These are phyloP conservation scores for Lagothrix lagotricha DNA, from an alignment of 2,797 vertebrate species.

Conservation along the genomic window DNA sequence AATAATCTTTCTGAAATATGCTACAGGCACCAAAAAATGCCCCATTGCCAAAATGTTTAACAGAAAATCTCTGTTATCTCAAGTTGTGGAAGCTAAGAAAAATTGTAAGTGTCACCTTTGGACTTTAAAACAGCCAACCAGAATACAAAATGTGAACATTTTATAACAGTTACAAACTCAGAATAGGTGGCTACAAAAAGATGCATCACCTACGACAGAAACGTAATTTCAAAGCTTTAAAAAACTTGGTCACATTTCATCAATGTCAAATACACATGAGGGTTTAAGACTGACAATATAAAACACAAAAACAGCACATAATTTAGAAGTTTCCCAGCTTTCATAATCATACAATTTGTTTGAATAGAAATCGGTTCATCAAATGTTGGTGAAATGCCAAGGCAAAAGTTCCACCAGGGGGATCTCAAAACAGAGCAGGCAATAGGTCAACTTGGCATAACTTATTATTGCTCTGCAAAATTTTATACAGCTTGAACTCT, in stretches of 20 bases:
- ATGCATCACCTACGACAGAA: not conserved
- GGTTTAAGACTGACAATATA: not conserved
- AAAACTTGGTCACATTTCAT: not conserved
- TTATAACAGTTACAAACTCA: not conserved
- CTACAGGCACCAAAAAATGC: not conserved
- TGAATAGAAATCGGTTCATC: not conserved
- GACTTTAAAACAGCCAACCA: not conserved
- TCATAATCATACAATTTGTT: not conserved
- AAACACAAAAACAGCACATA: not conserved
- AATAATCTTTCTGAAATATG: conserved; percentile 19
- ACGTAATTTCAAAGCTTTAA: conserved; percentile 16
- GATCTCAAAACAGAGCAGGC: not conserved
- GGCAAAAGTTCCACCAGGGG: not conserved
- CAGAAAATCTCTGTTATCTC: not conserved
- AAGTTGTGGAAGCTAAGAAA: not conserved
- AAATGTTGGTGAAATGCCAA: not conserved
- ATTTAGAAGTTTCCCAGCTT: not conserved
- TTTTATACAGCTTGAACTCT: not conserved
- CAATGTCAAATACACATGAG: not conserved
- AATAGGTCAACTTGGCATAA: not conserved
- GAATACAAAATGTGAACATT: not conserved
- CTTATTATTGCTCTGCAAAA: not conserved
- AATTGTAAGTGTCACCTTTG: not conserved
- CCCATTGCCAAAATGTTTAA: not conserved
- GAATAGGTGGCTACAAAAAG: not conserved